Percentiles rank a stretch among this genome's conserved stretches.
Conservation (phyloP, 2,888 invertebrate species). For the Pollenia griseotomentosa region DNA sequence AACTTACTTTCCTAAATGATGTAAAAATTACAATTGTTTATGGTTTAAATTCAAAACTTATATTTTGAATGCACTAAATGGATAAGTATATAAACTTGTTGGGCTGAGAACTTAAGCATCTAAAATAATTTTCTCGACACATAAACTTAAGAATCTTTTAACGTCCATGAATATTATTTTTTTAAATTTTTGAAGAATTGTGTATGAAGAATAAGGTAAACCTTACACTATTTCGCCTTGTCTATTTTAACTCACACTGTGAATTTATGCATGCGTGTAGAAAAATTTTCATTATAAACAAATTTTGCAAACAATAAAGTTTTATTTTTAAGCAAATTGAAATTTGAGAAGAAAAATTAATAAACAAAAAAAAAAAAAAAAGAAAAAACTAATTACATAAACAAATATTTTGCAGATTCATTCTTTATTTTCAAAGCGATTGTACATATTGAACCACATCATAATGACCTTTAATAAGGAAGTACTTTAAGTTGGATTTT, state of each 20-base stretch:
- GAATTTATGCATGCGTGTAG: background rate
- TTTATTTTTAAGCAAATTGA: constrained; percentile 2
- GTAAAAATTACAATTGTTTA: too few relatives aligned
- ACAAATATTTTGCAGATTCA: constrained; percentile 37
- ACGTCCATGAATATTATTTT: too few relatives aligned
- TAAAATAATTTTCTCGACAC: too few relatives aligned
- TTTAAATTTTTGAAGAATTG: too few relatives aligned
- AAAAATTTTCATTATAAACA: background rate
- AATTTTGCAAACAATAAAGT: constrained; percentile 6
- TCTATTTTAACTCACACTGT: background rate
- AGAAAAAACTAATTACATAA: background rate
- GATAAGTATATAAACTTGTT: too few relatives aligned
- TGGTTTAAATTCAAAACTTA: too few relatives aligned
- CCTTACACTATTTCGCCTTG: background rate
- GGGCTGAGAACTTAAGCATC: too few relatives aligned
- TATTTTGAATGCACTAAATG: too few relatives aligned
- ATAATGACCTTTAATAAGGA: constrained; percentile 39
- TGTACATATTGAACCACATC: background rate
- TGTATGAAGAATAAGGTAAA: too few relatives aligned
- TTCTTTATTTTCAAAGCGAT: background rate
- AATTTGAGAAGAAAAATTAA: constrained; percentile 4
- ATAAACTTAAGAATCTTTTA: too few relatives aligned
- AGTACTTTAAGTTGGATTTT: constrained; percentile 48
- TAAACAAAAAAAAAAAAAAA: background rate
- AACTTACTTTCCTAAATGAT: background rate